Conservation (phyloP, 2,888 invertebrate genomes). For the Slavum lentiscoides region DNA sequence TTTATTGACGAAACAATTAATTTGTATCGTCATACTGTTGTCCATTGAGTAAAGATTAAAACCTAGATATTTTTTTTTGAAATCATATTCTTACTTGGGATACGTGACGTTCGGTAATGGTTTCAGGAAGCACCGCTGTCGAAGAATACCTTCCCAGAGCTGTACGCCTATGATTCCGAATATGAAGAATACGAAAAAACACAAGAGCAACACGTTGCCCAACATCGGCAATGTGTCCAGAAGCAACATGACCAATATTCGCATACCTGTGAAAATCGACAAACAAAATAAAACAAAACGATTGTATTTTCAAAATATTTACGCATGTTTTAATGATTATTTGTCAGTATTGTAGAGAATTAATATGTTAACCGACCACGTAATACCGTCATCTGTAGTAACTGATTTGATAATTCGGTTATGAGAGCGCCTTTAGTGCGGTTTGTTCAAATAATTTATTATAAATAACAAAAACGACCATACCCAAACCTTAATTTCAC, state of each 20-base stretch:
- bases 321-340: too few relatives aligned
- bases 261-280: conserved; percentile 76
- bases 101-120: conserved; percentile 63
- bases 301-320: background rate
- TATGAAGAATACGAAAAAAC: conserved; percentile 99
- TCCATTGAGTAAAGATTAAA: too few relatives aligned
- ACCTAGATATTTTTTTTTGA: background rate
- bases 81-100: conserved; percentile 71
- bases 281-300: background rate
- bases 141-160: conserved; percentile 95
- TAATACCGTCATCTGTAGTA: too few relatives aligned
- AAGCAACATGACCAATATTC: conserved; percentile 96
- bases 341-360: too few relatives aligned
- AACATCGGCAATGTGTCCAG: conserved; percentile 99
- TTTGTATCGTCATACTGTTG: too few relatives aligned
- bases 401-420: too few relatives aligned
- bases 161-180: conserved; percentile 99
- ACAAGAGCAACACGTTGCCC: conserved; percentile 95
- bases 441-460: too few relatives aligned
- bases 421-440: too few relatives aligned
- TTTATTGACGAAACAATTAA: too few relatives aligned
- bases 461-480: too few relatives aligned
- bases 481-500: too few relatives aligned
- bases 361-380: too few relatives aligned
- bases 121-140: conserved; percentile 85